Conservation (phyloP, 1,140 invertebrate species). For the Acromyrmex charruanus region DNA sequence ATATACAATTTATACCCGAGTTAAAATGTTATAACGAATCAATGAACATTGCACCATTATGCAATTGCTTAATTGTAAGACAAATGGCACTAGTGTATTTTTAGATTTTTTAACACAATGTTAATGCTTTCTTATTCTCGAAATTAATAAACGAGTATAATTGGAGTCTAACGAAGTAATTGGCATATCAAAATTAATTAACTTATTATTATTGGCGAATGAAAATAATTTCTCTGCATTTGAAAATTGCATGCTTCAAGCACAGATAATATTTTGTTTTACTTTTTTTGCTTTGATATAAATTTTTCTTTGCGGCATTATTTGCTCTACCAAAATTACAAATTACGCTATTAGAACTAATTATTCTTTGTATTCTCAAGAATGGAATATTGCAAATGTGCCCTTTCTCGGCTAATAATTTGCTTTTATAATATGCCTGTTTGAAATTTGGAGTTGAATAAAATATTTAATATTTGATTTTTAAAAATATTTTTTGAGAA, state of each 20-base stretch:
- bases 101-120: not conserved
- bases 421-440: too few relatives aligned
- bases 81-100: not conserved
- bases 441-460: not conserved
- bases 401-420: too few relatives aligned
- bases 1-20: constrained; percentile 8
- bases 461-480: not conserved
- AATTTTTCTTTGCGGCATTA: not conserved
- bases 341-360: not conserved
- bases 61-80: constrained; percentile 35
- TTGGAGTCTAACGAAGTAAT: constrained; percentile 9
- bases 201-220: not conserved
- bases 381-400: too few relatives aligned
- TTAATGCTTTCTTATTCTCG: constrained; percentile 17
- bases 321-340: not conserved
- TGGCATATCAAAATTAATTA: constrained; percentile 21
- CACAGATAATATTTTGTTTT: not conserved
- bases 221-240: constrained; percentile 13
- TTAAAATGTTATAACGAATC: not conserved
- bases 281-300: not conserved
- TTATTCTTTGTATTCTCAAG: not conserved
- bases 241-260: not conserved
- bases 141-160: constrained; percentile 8
- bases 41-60: not conserved
- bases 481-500: not conserved